Evolutionary conservation across 2,113 vertebrate genomes (phyloP).

Genomic region (Chloroceryle aenea): DNA sequence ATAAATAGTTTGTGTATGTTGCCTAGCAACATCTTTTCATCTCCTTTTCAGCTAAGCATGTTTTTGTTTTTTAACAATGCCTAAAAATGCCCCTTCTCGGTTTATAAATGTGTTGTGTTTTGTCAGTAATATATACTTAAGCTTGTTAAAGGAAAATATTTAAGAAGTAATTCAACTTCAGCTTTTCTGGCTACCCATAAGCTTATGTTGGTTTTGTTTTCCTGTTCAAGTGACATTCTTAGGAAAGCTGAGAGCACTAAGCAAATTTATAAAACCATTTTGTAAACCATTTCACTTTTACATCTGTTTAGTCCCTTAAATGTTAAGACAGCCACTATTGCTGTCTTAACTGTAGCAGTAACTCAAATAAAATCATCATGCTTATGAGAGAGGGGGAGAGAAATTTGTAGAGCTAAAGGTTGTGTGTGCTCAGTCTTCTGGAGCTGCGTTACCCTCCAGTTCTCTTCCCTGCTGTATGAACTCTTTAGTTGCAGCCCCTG

Average conservation of each 20-base stretch:
- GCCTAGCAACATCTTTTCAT: conserved; percentile 52
- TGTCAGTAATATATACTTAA: background rate
- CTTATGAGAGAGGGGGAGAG: background rate
- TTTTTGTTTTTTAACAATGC: conserved; percentile 16
- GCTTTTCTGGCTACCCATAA: background rate
- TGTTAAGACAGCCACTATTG: background rate
- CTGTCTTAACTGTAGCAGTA: background rate
- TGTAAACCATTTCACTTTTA: background rate
- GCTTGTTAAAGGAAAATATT: background rate
- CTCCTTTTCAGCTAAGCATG: background rate
- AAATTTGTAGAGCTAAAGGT: background rate
- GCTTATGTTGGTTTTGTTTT: background rate
- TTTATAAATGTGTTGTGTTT: background rate
- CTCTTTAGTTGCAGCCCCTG: background rate
- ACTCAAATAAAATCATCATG: background rate
- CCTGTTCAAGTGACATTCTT: background rate
- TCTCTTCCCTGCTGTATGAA: background rate
- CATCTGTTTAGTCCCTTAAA: background rate
- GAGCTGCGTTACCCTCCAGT: background rate
- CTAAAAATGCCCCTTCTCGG: background rate
- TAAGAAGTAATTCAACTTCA: background rate
- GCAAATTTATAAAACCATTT: background rate
- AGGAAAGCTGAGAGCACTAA: background rate
- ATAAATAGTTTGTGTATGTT: conserved; percentile 56
- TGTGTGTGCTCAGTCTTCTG: background rate